Conservation (phyloP, 2,888 invertebrate species). For the Philereme vetulata region DNA sequence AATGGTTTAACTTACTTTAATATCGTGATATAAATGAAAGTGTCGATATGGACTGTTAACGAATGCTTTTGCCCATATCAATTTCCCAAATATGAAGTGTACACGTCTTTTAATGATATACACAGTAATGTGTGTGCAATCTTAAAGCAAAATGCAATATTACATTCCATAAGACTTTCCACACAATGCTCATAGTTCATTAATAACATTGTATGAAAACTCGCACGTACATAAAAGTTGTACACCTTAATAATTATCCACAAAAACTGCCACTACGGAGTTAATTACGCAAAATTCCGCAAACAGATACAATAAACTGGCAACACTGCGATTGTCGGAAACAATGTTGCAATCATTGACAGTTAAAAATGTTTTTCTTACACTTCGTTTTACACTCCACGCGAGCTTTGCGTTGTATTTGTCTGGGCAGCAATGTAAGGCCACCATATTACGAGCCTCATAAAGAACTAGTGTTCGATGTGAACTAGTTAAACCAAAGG, state of each 20-base stretch:
- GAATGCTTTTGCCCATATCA: not conserved
- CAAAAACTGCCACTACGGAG: slow-evolving; percentile 74
- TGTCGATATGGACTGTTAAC: not conserved
- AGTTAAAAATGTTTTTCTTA: slow-evolving; percentile 36
- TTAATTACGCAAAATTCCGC: slow-evolving; percentile 80
- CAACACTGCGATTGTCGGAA: slow-evolving; percentile 58
- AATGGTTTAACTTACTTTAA: not conserved
- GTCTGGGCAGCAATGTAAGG: slow-evolving; percentile 24
- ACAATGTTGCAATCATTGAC: slow-evolving; percentile 51
- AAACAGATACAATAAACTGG: slow-evolving; percentile 56
- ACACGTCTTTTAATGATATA: slow-evolving; percentile 11
- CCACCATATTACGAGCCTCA: slow-evolving; percentile 6
- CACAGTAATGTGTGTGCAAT: slow-evolving; percentile 3
- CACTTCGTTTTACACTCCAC: slow-evolving; percentile 30
- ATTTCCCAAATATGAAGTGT: slow-evolving; percentile 4
- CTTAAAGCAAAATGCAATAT: slow-evolving; percentile 19
- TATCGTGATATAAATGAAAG: not conserved
- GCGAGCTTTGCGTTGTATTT: not conserved
- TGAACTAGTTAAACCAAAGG: slow-evolving; percentile 56
- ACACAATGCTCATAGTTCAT: slow-evolving; percentile 58
- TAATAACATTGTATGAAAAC: slow-evolving; percentile 65
- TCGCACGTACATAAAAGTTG: slow-evolving; percentile 57
- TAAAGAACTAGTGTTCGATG: slow-evolving; percentile 37
- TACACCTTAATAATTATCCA: slow-evolving; percentile 61
- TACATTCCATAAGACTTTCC: slow-evolving; percentile 40